Conservation (phyloP, 2,888 invertebrate species). For the Aporophyla lueneburgensis region DNA sequence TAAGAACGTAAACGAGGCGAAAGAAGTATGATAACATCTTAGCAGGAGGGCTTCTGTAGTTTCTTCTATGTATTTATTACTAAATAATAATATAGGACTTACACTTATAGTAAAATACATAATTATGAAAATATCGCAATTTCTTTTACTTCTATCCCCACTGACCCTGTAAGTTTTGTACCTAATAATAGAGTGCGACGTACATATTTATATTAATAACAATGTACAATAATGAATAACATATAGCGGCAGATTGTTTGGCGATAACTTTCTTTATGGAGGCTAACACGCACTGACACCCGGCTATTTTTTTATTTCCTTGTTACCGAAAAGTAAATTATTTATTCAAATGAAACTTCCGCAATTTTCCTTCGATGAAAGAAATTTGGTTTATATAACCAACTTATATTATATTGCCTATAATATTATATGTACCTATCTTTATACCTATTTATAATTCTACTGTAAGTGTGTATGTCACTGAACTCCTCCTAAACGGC, state of each 20-base stretch:
- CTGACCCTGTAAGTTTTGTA: conserved; percentile 27
- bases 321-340: conserved; percentile 49
- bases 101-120: not conserved
- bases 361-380: not conserved
- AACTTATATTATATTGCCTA: not conserved
- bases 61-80: too few relatives aligned
- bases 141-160: not conserved
- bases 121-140: not conserved
- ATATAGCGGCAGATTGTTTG: conserved; percentile 65
- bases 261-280: conserved; percentile 73
- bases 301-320: conserved; percentile 52
- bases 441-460: too few relatives aligned
- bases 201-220: conserved; percentile 54
- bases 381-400: not conserved
- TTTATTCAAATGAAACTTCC: conserved; percentile 16
- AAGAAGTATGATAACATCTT: too few relatives aligned
- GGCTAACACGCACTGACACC: conserved; percentile 73
- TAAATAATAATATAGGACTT: not conserved
- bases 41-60: too few relatives aligned
- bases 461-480: too few relatives aligned
- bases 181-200: conserved; percentile 33
- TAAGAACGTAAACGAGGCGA: too few relatives aligned
- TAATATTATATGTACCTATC: not conserved
- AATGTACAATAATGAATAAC: conserved; percentile 66
- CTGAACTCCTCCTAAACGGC: too few relatives aligned